phyloP scores from a whole-genome alignment of 2,888 invertebrate species.

The Heliothis peltigera region DNA sequence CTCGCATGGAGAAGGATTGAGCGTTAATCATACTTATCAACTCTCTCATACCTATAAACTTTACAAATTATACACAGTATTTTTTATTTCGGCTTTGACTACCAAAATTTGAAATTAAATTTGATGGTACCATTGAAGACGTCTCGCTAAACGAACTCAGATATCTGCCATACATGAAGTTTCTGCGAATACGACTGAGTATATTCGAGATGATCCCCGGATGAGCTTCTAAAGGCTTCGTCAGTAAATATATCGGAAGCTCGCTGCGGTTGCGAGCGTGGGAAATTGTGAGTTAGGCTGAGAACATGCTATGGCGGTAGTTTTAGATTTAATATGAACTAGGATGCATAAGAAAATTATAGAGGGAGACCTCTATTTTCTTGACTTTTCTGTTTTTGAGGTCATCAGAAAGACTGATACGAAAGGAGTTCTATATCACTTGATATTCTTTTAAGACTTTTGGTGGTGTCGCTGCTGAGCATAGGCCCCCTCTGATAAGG shows the following conservation, averaged over 20 bases:
- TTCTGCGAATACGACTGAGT: slow-evolving; percentile 20
- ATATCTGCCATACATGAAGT: slow-evolving; percentile 17
- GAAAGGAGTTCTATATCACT: too few species aligned
- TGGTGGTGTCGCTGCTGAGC: too few species aligned
- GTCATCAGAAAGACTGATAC: too few species aligned
- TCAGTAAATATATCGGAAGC: slow-evolving; percentile 40
- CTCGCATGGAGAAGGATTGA: too few species aligned
- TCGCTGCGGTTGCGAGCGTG: slow-evolving; percentile 34
- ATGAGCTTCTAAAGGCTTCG: slow-evolving; percentile 37
- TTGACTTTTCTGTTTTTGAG: too few species aligned
- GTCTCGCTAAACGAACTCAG: neutral
- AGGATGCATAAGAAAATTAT: too few species aligned
- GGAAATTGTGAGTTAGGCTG: slow-evolving; percentile 10
- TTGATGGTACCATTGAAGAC: neutral
- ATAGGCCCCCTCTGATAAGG: too few species aligned
- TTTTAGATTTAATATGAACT: neutral
- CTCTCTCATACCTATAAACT: too few species aligned
- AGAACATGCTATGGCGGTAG: slow-evolving; percentile 9
- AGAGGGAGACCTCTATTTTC: too few species aligned
- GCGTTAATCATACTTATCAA: too few species aligned
- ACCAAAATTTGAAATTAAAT: neutral
- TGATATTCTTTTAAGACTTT: too few species aligned
- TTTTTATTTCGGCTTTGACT: neutral
- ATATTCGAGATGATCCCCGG: slow-evolving; percentile 51
- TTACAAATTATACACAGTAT: neutral